phyloP scores from a whole-genome alignment of 2,888 invertebrate species.

The Cephus runcator region DNA sequence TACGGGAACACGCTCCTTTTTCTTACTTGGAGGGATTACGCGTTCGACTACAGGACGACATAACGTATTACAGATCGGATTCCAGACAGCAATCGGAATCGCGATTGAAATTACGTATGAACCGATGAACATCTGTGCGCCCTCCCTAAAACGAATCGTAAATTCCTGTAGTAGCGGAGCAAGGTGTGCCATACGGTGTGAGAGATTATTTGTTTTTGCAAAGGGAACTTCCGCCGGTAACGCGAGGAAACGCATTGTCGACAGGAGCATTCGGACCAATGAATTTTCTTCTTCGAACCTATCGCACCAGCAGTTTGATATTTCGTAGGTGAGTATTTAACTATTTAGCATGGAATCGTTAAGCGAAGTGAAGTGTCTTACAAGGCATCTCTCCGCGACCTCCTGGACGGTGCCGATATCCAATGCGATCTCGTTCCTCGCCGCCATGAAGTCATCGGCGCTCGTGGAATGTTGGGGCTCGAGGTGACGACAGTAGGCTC shows the following conservation, averaged over 20 bases:
- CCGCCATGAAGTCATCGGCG: slow-evolving; percentile 94
- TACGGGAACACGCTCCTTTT: too few species aligned
- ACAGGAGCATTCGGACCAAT: neutral
- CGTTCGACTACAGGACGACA: too few species aligned
- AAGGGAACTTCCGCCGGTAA: neutral
- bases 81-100: too few species aligned
- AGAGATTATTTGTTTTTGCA: neutral
- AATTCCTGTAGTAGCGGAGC: neutral
- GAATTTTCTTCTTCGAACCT: too few species aligned
- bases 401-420: slow-evolving; percentile 80
- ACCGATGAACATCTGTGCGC: neutral
- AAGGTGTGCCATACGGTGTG: neutral
- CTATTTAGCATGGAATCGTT: too few species aligned
- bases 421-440: slow-evolving; percentile 93
- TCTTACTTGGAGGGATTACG: too few species aligned
- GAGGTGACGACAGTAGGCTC: slow-evolving; percentile 89
- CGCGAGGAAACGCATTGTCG: neutral
- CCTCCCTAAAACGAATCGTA: neutral
- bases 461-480: slow-evolving; percentile 81
- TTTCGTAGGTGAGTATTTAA: too few species aligned
- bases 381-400: slow-evolving; percentile 51
- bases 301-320: too few species aligned
- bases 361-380: slow-evolving; percentile 32
- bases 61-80: too few species aligned
- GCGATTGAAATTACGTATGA: too few species aligned